phyloP scores from a whole-genome alignment of 2,797 vertebrate genomes.

The Pseudochirops corinnae region DNA sequence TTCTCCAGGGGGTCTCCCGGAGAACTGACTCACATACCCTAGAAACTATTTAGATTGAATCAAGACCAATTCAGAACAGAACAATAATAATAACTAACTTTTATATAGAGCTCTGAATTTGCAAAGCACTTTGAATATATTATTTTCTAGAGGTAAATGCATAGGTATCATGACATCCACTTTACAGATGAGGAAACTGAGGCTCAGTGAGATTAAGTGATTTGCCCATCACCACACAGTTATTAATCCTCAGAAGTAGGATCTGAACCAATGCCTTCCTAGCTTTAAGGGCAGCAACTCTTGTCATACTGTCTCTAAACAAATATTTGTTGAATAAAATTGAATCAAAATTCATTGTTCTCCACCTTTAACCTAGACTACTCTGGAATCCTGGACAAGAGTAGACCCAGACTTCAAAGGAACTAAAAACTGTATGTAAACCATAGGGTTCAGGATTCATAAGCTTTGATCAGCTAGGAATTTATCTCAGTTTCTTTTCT shows the following conservation, averaged over 20 bases:
- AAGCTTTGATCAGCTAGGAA: constrained; percentile 8
- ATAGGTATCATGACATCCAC: neutral
- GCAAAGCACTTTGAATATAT: neutral
- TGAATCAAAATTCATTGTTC: neutral
- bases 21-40: neutral
- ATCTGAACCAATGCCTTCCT: too few species aligned
- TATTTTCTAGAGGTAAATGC: neutral
- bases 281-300: too few species aligned
- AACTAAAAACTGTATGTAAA: neutral
- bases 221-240: neutral
- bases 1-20: neutral
- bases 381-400: too few species aligned
- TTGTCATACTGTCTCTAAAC: too few species aligned
- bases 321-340: neutral
- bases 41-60: neutral
- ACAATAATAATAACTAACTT: neutral
- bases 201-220: neutral
- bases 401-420: neutral
- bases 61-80: neutral
- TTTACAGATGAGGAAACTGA: neutral
- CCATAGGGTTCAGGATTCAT: neutral
- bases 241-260: too few species aligned
- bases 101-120: neutral
- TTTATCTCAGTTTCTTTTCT: neutral
- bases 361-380: neutral